Percentiles rank a stretch among this genome's conserved stretches.
Conservation (phyloP, 2,113 vertebrate genomes). For the Sapajus apella region DNA sequence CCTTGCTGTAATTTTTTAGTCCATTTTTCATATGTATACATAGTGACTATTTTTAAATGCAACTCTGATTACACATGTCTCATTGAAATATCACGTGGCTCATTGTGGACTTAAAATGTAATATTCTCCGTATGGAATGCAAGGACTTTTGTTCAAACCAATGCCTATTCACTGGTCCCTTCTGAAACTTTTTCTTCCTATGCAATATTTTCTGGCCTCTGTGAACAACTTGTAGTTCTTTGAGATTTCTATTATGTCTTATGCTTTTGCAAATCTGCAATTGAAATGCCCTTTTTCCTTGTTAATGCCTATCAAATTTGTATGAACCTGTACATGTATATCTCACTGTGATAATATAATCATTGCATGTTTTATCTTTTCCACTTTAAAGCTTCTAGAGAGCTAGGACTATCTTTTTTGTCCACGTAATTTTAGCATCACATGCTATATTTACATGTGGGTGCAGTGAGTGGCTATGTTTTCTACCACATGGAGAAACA, state of each 20-base stretch:
- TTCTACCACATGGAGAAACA: background rate
- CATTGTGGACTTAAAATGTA: background rate
- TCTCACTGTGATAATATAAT: background rate
- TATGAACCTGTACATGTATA: background rate
- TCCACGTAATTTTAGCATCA: background rate
- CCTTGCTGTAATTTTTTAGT: background rate
- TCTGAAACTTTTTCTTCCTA: background rate
- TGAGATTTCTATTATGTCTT: background rate
- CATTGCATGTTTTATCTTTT: background rate
- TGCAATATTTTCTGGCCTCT: background rate
- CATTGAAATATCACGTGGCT: background rate
- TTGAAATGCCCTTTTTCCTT: background rate
- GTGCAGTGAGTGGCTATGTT: background rate
- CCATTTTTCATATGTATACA: background rate
- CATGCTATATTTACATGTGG: background rate
- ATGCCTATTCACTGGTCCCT: background rate
- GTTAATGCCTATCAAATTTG: background rate
- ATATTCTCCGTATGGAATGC: background rate
- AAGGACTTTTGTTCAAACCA: background rate
- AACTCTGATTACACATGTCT: background rate
- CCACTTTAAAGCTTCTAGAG: background rate
- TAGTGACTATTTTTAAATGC: background rate
- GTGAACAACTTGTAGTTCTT: background rate
- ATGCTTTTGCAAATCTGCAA: background rate
- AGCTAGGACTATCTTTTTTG: background rate